These are phyloP conservation scores for Festucalex cinctus DNA, from an alignment of 2,113 vertebrate genomes.

Conservation along the genomic window DNA sequence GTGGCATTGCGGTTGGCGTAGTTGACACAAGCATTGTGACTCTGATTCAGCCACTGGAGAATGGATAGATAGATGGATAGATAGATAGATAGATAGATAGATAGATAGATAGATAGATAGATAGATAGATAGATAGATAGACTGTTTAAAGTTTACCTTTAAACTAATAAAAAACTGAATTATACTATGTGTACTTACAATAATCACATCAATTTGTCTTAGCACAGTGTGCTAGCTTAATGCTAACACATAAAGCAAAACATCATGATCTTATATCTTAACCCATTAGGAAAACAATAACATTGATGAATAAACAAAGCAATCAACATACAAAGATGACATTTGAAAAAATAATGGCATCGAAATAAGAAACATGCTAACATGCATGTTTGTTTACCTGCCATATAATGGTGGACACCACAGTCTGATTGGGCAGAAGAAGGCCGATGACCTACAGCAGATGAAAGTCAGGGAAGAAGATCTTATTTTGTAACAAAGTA, in stretches of 20 bases:
- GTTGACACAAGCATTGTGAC: constrained; percentile 97
- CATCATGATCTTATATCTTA: no score
- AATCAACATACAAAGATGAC: not conserved
- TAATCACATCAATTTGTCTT: no score
- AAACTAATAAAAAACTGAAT: no score
- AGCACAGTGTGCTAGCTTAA: no score
- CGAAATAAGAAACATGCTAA: not conserved
- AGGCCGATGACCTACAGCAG: constrained; percentile 88
- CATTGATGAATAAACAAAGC: not conserved
- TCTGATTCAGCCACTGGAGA: constrained; percentile 94
- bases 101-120: no score
- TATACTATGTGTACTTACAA: no score
- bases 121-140: no score
- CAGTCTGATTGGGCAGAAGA: constrained; percentile 94
- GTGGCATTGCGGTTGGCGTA: constrained; percentile 97
- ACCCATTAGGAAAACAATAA: not conserved
- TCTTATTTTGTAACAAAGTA: constrained; percentile 58
- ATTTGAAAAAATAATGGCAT: not conserved
- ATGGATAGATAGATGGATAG: constrained; percentile 3
- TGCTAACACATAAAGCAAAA: no score
- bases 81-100: no score
- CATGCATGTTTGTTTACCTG: constrained; percentile 78
- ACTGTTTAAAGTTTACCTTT: no score
- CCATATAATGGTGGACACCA: constrained; percentile 96
- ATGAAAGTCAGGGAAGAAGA: constrained; percentile 57